A percentile compares a stretch with the other conserved stretches of the same genome.
These are phyloP conservation scores for Hipposideros armiger DNA, from an alignment of 2,113 vertebrate species.

Conservation along the genomic window DNA sequence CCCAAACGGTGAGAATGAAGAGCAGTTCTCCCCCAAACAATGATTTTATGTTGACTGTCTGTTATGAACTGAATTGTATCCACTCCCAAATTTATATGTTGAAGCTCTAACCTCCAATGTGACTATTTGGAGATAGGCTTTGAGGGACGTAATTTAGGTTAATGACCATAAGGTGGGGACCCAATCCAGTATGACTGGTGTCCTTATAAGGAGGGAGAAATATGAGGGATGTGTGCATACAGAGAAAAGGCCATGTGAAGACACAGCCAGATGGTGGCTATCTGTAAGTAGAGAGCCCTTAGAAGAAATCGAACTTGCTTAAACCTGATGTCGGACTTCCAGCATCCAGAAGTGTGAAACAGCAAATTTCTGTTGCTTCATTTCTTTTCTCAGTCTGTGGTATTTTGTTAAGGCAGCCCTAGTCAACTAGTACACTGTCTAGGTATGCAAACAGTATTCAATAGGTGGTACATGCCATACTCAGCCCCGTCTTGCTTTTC, in stretches of 20 bases:
- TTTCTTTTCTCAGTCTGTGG: not conserved
- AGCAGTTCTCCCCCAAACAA: not conserved
- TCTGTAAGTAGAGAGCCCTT: not conserved
- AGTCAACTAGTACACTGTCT: not conserved
- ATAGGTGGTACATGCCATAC: not conserved
- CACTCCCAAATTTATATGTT: not conserved
- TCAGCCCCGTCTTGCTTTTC: not conserved
- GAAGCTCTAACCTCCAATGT: not conserved
- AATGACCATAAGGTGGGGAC: not conserved
- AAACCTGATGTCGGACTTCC: not conserved
- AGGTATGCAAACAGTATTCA: not conserved
- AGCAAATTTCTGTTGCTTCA: not conserved
- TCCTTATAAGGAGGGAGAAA: not conserved
- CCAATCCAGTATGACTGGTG: not conserved
- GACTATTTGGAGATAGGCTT: not conserved
- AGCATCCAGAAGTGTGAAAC: not conserved
- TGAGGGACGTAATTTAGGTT: not conserved
- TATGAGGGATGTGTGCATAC: not conserved
- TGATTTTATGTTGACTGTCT: not conserved
- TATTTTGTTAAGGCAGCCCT: not conserved
- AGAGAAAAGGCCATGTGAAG: not conserved
- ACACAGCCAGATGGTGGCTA: not conserved
- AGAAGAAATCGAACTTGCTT: not conserved
- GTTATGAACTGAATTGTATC: not conserved
- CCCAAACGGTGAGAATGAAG: not conserved